Percentiles rank a stretch among this genome's conserved stretches.
Conservation (phyloP, 2,888 invertebrate genomes). For the Orchestes rusci region DNA sequence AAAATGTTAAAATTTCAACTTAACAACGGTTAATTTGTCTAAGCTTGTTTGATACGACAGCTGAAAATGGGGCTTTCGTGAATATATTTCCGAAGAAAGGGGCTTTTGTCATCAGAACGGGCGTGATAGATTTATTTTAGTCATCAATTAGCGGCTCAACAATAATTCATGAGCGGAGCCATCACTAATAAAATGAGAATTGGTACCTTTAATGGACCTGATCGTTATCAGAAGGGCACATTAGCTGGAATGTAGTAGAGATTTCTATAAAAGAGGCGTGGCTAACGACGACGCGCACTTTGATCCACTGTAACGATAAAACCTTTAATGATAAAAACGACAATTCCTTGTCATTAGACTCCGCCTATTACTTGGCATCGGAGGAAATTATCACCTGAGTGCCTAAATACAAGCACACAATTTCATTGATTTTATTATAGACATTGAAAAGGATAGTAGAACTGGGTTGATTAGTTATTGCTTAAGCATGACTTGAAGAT, state of each 20-base stretch:
- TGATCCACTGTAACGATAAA: constrained; percentile 33
- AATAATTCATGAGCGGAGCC: constrained; percentile 24
- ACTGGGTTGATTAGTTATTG: too few relatives aligned
- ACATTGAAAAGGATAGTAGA: too few relatives aligned
- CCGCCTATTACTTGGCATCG: constrained; percentile 29
- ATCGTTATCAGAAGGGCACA: constrained; percentile 32
- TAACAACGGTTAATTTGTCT: constrained; percentile 16
- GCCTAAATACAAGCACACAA: too few relatives aligned
- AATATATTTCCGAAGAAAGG: constrained; percentile 13
- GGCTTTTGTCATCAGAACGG: constrained; percentile 15
- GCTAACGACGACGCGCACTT: constrained; percentile 28
- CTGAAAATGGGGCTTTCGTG: constrained; percentile 13
- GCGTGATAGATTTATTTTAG: constrained; percentile 22
- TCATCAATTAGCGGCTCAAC: constrained; percentile 24
- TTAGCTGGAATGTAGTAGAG: constrained; percentile 29
- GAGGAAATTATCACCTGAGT: constrained; percentile 19
- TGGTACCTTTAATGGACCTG: constrained; percentile 33
- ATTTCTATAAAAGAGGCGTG: constrained; percentile 29
- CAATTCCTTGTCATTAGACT: constrained; percentile 38
- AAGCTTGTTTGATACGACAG: constrained; percentile 17
- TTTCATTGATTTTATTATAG: too few relatives aligned
- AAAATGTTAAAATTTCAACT: constrained; percentile 11
- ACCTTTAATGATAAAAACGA: constrained; percentile 36
- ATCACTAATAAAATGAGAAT: constrained; percentile 30
- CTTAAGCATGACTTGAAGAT: too few relatives aligned